Evolutionary conservation across 1,140 invertebrate species (phyloP).

Genomic region (Drosophila gunungcola): DNA sequence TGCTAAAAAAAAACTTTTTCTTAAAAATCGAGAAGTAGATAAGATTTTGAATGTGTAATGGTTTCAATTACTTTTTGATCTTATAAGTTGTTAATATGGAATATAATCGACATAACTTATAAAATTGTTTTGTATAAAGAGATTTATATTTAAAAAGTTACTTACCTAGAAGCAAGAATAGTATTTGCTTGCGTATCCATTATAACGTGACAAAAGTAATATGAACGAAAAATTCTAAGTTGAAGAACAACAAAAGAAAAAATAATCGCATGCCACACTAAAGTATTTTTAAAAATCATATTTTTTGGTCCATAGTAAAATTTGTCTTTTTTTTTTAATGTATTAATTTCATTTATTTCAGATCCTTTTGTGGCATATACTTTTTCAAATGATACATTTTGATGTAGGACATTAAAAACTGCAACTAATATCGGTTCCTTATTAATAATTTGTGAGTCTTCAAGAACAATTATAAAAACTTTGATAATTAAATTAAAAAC

Average conservation of each 20-base stretch:
- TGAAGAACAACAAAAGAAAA: conserved; percentile 97
- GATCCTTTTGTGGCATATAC: background rate
- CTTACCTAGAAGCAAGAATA: conserved; percentile 93
- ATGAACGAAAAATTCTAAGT: conserved; percentile 95
- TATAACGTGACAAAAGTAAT: conserved; percentile 98
- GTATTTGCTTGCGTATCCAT: conserved; percentile 97
- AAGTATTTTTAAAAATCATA: conserved; percentile 62
- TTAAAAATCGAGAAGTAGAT: too few species aligned
- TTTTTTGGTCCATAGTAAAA: conserved; percentile 57
- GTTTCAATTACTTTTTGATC: too few species aligned
- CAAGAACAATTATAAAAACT: conserved; percentile 85
- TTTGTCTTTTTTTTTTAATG: conserved; percentile 86
- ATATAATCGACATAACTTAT: too few species aligned
- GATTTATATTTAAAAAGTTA: background rate
- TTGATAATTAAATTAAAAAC: conserved; percentile 94
- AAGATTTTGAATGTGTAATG: too few species aligned
- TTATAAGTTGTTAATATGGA: too few species aligned
- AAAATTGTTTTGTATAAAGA: too few species aligned
- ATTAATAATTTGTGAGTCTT: conserved; percentile 13
- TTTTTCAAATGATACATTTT: conserved; percentile 26
- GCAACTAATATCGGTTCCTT: conserved; percentile 86
- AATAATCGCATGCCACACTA: conserved; percentile 97
- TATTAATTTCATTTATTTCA: conserved; percentile 86
- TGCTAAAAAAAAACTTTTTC: too few species aligned
- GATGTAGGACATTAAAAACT: conserved; percentile 88